Percentiles rank a stretch among this genome's conserved stretches.
Conservation (phyloP, 1,140 invertebrate species). For the Drosophila trapezifrons region DNA sequence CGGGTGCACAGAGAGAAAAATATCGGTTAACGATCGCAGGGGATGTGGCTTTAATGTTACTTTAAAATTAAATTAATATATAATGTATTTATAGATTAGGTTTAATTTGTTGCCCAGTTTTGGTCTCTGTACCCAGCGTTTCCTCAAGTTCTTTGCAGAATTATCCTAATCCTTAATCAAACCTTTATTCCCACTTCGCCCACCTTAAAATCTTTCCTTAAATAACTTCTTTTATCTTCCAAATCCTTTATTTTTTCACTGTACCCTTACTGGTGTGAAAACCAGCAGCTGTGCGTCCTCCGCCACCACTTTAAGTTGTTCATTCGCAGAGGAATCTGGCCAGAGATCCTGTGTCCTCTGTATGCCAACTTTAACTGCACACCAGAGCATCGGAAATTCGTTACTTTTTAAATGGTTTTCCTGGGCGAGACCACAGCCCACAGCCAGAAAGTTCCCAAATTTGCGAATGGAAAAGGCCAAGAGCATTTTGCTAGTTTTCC, state of each 20-base stretch:
- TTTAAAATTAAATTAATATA: neutral
- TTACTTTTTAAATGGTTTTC: conserved; percentile 34
- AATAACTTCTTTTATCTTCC: neutral
- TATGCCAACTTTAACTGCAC: conserved; percentile 9
- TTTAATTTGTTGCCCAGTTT: neutral
- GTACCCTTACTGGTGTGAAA: conserved; percentile 62
- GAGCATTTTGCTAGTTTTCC: conserved; percentile 48
- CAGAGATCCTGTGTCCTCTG: neutral
- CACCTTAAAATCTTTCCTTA: neutral
- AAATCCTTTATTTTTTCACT: neutral
- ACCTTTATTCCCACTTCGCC: neutral
- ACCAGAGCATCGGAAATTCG: conserved; percentile 39
- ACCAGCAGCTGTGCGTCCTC: conserved; percentile 52
- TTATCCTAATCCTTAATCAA: no score
- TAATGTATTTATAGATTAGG: neutral
- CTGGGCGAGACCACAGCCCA: conserved; percentile 24
- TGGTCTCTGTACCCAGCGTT: neutral
- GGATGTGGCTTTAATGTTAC: conserved; percentile 1
- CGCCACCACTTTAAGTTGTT: conserved; percentile 17
- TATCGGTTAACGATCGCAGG: conserved; percentile 20
- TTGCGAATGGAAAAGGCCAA: conserved; percentile 49
- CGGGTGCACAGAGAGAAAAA: conserved; percentile 17
- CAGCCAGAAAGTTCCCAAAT: conserved; percentile 29
- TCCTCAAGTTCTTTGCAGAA: neutral
- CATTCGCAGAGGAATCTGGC: conserved; percentile 3